A percentile compares a stretch with the other conserved stretches of the same genome.
Evolutionary conservation across 2,888 invertebrate genomes (phyloP).

Genomic region (Drosophila mulleri): DNA sequence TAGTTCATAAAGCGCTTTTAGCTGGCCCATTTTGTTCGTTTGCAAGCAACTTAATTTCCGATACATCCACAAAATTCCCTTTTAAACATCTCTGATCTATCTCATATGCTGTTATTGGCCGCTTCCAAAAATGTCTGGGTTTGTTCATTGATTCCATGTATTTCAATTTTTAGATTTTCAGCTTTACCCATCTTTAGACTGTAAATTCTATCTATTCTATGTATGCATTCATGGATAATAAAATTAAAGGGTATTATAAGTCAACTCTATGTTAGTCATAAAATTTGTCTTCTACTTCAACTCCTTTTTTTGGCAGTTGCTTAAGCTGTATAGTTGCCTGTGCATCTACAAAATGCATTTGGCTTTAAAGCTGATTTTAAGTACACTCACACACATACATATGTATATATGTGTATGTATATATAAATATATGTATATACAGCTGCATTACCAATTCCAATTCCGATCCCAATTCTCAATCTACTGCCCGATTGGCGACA

Average conservation of each 20-base stretch:
- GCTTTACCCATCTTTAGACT: too few relatives aligned
- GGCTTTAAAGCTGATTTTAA: slow-evolving; percentile 50
- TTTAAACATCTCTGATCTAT: neutral
- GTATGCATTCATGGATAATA: too few relatives aligned
- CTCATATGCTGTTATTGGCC: neutral
- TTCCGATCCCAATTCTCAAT: slow-evolving; percentile 22
- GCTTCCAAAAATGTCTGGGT: too few relatives aligned
- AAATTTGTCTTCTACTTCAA: neutral
- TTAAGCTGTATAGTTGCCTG: neutral
- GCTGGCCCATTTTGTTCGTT: neutral
- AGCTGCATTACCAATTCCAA: slow-evolving; percentile 37
- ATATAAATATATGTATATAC: neutral
- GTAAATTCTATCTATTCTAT: neutral
- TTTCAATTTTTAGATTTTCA: too few relatives aligned
- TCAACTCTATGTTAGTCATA: neutral
- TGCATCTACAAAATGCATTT: slow-evolving; percentile 14
- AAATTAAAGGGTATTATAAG: neutral
- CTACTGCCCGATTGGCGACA: slow-evolving; percentile 36
- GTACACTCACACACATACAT: slow-evolving; percentile 15
- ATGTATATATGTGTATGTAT: slow-evolving; percentile 1
- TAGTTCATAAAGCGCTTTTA: neutral
- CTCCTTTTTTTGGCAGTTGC: neutral
- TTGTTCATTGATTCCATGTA: neutral
- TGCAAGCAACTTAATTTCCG: neutral
- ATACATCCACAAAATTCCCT: neutral